Evolutionary conservation across 2,113 vertebrate genomes (phyloP), one percentile per base, ranked within the genome.

Genomic region (Elanoides forficatus): DNA sequence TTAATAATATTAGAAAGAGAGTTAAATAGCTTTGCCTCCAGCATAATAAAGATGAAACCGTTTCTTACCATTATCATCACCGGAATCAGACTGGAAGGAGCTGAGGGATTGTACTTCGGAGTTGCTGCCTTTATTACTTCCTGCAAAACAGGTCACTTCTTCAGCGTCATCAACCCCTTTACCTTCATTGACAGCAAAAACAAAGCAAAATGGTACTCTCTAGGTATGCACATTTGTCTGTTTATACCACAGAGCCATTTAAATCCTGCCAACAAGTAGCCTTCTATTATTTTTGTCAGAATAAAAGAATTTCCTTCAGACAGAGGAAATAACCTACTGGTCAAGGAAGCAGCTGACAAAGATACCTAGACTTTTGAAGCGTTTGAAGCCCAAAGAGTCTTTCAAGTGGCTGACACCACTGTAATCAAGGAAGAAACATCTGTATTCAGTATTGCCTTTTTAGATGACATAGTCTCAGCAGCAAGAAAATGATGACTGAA

Each of bases 81-180:
- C 99, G 1, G 99, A 99, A 92, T 99, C 99, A 1, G 99, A 99
- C 96, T 99, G 99, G 97, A 99, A 99, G 88, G 99, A 99, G 97
- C 98, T 99, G 96, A 99, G 98, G 10, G 99, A 99, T 71, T 99
- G 99, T 78, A 99, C 99, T 98, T 99, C 99, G 0, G 99, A 99
- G 97, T 99, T 99, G 96, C 99, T 99, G 95, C 99, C 99, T 98
- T 99, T 99, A 98, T 99, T 99, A 92, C 99, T 99, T 87, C 99
- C 99, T 52, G 99, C 98, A 97, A 99, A 99, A 98, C 99, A 99
- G 19, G 99, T 99, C 70, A 99, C 98, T 89, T 99, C 99, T 90
- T 99, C 99, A 11, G 98, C 96, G 94, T 99, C 98, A 95, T 99
- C 99, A 56, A 98, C 97, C 65, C 98, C 98, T 98, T 99, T 99